These are phyloP conservation scores for Alethe diademata DNA, from an alignment of 2,113 vertebrate species.

Conservation along the genomic window DNA sequence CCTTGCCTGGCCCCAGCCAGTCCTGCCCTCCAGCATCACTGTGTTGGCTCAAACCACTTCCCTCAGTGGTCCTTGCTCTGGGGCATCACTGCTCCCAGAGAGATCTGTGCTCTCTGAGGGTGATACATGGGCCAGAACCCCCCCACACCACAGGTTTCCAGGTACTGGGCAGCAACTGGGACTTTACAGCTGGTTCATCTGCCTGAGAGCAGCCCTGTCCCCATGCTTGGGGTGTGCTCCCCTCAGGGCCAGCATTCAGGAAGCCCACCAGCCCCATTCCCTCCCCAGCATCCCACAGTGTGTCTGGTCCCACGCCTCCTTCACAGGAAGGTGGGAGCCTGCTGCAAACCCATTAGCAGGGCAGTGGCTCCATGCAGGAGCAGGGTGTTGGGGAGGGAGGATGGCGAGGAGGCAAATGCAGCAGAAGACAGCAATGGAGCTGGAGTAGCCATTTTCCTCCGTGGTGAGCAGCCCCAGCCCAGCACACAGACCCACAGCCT, in stretches of 20 bases:
- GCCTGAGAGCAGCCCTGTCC: background rate
- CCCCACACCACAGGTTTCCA: background rate
- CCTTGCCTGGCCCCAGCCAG: background rate
- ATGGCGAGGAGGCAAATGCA: background rate
- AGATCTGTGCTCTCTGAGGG: background rate
- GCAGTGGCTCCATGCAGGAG: background rate
- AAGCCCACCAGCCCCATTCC: background rate
- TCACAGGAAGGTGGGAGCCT: background rate
- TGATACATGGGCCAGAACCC: background rate
- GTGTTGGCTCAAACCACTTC: background rate
- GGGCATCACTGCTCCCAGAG: background rate
- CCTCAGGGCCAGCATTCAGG: no score
- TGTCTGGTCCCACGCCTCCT: fast-evolving
- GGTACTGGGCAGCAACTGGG: background rate
- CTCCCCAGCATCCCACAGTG: fast-evolving
- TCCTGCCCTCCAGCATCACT: background rate
- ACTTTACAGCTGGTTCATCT: background rate
- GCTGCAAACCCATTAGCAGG: background rate
- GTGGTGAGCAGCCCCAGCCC: background rate
- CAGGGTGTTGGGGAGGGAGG: background rate
- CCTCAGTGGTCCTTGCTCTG: background rate
- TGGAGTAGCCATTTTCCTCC: background rate
- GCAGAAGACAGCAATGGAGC: background rate
- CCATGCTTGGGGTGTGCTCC: background rate
- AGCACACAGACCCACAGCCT: background rate